phyloP scores from a whole-genome alignment of 2,888 invertebrate genomes.

The Cylindroiulus punctatus region DNA sequence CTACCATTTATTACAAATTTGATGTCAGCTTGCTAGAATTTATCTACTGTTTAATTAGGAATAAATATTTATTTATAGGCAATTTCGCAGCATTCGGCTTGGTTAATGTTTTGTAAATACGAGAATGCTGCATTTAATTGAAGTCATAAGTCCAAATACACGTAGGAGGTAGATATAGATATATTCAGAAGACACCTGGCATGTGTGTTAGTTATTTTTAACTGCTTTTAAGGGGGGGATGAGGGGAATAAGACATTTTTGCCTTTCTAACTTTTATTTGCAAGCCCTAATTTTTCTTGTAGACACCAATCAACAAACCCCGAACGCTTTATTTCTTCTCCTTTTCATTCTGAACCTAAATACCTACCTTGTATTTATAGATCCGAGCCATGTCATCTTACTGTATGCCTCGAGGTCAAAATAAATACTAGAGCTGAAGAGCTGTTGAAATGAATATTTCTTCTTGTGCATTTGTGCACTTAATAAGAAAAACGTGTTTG shows the following conservation, averaged over 20 bases:
- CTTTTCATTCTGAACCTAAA: slow-evolving; percentile 37
- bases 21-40: too few relatives aligned
- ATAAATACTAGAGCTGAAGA: slow-evolving; percentile 30
- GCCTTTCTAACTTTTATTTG: slow-evolving; percentile 7
- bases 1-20: too few relatives aligned
- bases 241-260: neutral
- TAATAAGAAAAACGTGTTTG: slow-evolving; percentile 45
- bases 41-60: too few relatives aligned
- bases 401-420: neutral
- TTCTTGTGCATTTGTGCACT: slow-evolving; percentile 35
- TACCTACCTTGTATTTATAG: slow-evolving; percentile 12
- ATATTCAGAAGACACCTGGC: neutral
- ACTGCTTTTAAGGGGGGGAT: neutral
- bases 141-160: neutral
- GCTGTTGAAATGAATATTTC: slow-evolving; percentile 44
- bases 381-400: slow-evolving; percentile 12
- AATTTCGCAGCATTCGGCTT: too few relatives aligned
- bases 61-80: too few relatives aligned
- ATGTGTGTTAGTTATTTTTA: neutral
- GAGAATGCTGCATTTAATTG: neutral
- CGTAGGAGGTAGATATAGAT: too few relatives aligned
- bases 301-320: slow-evolving; percentile 5
- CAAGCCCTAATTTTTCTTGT: slow-evolving; percentile 1
- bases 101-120: too few relatives aligned
- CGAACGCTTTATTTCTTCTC: slow-evolving; percentile 2